Evolutionary conservation across 2,888 invertebrate species (phyloP), one percentile per base, ranked within the genome.

Genomic region (Meandrusa payeni): DNA sequence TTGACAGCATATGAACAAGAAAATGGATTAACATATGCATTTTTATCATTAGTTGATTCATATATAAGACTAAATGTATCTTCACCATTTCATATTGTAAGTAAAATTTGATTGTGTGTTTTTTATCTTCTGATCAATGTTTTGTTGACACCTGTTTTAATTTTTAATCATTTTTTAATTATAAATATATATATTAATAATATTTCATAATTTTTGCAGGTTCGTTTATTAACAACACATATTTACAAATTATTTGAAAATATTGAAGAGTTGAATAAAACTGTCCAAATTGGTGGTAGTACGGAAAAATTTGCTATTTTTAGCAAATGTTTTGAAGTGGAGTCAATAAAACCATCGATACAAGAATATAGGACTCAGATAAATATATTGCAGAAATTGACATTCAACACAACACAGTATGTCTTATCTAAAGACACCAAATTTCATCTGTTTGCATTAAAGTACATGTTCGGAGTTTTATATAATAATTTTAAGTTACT

Each of bases 401-500:
- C 92, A 1, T 92, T 90, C 45, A 90, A 91, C 29, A 89, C 91
- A 9, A 88, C 89, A 11, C 89, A 90, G 47, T 90, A 88, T 52
- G 88, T 89, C 49, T 63, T 92, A 46, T 86, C 87, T 2, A 89
- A 89, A 59, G 76, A 89, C 32, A 88, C 90, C 0, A 88, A 88
- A 3, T 93, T 90, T 54, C 87, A 89, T 58, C 78, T 90, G 54
- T 90, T 94, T 58, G 91, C 94, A 0, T 67, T 98, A 10, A 89
- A 93, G 47, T 96, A 94, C 61, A 89, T 97, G 59, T 88, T 97
- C 19, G 97, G 97, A 1, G 90, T 92, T 46, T 81, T 97, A 33
- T 95, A 94, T 70, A 89, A 94, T 10, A 97, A 97, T 70, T 97
- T 98, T 62, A 94, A 95, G 55, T 82, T 96, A 6, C 71, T 98